These are phyloP conservation scores for Buphagus erythrorhynchus DNA, from an alignment of 2,797 vertebrate species.

Conservation along the genomic window DNA sequence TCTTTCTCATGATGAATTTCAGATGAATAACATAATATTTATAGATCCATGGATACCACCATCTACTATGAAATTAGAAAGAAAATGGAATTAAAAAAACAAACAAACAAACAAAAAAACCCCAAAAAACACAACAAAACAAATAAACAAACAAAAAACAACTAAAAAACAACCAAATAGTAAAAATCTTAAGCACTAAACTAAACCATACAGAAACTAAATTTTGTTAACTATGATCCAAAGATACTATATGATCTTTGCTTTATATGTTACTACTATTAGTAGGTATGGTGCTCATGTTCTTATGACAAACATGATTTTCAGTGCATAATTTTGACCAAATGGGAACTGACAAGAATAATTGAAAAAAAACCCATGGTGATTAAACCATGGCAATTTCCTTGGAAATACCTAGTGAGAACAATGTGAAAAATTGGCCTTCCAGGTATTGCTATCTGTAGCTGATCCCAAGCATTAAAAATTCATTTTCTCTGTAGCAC, in stretches of 20 bases:
- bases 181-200: neutral
- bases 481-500: neutral
- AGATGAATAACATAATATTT: neutral
- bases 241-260: neutral
- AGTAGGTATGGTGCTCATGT: neutral
- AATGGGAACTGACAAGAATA: neutral
- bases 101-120: neutral
- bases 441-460: neutral
- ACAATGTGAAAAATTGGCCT: neutral
- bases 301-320: neutral
- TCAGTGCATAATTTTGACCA: neutral
- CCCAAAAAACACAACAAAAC: no score
- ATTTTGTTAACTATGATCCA: neutral
- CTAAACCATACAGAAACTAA: neutral
- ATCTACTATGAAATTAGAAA: neutral
- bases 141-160: neutral
- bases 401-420: neutral
- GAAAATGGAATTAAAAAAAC: neutral
- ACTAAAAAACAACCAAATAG: neutral
- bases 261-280: neutral
- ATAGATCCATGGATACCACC: neutral
- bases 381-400: neutral
- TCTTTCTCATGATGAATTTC: neutral
- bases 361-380: neutral
- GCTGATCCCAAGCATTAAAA: neutral